Evolutionary conservation across 2,888 invertebrate genomes (phyloP).

Genomic region (Meiosimyza decipiens): DNA sequence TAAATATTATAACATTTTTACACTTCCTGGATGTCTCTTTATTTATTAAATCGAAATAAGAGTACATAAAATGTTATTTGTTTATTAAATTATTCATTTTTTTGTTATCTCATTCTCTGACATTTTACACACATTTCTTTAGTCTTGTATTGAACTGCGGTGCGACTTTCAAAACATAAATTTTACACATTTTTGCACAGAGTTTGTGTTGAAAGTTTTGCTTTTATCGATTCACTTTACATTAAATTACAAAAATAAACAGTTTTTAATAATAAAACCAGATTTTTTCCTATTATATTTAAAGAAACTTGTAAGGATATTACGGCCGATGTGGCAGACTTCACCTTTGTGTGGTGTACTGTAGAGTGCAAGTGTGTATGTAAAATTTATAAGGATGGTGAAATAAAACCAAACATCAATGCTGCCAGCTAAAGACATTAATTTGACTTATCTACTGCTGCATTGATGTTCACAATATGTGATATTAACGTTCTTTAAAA

Average conservation of each 20-base stretch:
- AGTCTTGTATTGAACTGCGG: neutral
- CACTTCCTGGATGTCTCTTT: no score
- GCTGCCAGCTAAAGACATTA: no score
- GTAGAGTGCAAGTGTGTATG: slow-evolving; percentile 22
- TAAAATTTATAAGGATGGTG: no score
- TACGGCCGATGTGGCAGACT: slow-evolving; percentile 54
- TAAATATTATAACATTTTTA: no score
- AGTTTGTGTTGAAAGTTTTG: neutral
- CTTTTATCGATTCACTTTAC: slow-evolving; percentile 22
- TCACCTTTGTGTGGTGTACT: slow-evolving; percentile 47
- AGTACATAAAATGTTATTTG: neutral
- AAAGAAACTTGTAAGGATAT: slow-evolving; percentile 35
- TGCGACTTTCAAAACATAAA: neutral
- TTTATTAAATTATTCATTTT: neutral
- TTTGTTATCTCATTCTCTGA: slow-evolving; percentile 11
- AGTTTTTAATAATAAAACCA: slow-evolving; percentile 37
- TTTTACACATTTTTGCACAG: neutral
- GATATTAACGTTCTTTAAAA: no score
- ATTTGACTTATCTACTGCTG: no score
- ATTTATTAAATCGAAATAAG: no score
- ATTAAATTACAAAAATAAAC: slow-evolving; percentile 41
- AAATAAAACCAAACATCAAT: no score
- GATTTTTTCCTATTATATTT: slow-evolving; percentile 40
- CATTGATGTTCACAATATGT: no score
- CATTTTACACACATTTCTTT: slow-evolving; percentile 19